phyloP scores from a whole-genome alignment of 2,113 vertebrate genomes.

The Apaloderma vittatum region DNA sequence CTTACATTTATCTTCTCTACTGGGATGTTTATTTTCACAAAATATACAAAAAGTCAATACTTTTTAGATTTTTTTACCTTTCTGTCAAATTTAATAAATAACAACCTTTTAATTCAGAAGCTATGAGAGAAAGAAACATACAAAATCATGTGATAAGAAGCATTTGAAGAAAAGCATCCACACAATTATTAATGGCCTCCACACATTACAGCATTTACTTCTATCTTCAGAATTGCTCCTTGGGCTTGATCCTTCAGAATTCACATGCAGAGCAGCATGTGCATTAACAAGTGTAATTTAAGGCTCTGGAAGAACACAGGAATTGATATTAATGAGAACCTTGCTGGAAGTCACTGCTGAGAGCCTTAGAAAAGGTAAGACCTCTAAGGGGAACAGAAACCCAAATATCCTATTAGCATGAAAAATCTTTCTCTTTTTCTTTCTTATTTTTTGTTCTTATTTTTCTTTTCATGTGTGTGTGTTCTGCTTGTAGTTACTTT shows the following conservation, averaged over 20 bases:
- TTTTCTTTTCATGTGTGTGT: background rate
- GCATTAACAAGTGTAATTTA: background rate
- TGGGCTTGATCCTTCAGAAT: background rate
- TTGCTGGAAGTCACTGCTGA: background rate
- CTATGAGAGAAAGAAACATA: background rate
- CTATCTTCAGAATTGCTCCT: background rate
- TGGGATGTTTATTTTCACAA: background rate
- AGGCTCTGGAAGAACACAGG: background rate
- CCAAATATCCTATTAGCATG: background rate
- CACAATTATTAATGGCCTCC: background rate
- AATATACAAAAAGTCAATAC: background rate
- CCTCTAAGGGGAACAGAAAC: background rate
- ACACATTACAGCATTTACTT: background rate
- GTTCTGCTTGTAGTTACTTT: background rate
- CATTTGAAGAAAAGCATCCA: background rate
- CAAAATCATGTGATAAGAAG: background rate
- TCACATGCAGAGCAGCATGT: background rate
- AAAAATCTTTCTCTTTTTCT: background rate
- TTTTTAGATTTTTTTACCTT: background rate
- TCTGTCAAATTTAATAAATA: background rate
- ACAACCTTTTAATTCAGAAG: background rate
- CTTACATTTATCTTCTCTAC: background rate
- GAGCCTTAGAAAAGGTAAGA: background rate
- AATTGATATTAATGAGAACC: conserved; percentile 11
- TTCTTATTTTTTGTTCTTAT: background rate